Evolutionary conservation across 1,140 invertebrate genomes (phyloP).

Genomic region (Drosophila willistoni): DNA sequence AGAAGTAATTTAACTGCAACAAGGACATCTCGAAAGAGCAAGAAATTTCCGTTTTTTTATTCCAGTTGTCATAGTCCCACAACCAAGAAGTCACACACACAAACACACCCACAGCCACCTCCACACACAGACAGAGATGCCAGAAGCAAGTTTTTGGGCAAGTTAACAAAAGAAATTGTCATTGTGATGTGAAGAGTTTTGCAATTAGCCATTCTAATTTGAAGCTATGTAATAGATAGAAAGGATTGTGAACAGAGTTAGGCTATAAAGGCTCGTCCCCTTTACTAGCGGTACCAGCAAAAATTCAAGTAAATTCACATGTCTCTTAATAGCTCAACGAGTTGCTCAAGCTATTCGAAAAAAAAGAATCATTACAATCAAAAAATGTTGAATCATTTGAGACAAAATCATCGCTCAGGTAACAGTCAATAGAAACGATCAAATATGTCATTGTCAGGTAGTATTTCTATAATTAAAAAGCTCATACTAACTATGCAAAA

Average conservation of each 20-base stretch:
- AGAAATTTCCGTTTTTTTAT: slow-evolving; percentile 18
- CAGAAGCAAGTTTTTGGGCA: slow-evolving; percentile 55
- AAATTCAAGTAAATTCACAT: neutral
- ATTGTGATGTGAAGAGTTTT: slow-evolving; percentile 58
- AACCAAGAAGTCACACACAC: slow-evolving; percentile 40
- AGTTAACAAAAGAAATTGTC: slow-evolving; percentile 63
- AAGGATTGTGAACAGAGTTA: neutral
- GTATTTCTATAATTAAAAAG: too few species aligned
- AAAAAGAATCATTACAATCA: neutral
- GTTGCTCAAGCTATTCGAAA: neutral
- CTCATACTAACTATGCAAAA: too few species aligned
- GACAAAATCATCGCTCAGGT: too few species aligned
- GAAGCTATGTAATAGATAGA: slow-evolving; percentile 49
- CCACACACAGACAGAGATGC: slow-evolving; percentile 3
- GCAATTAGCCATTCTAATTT: slow-evolving; percentile 69
- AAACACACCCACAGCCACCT: slow-evolving; percentile 12
- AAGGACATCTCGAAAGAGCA: slow-evolving; percentile 15
- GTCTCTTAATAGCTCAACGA: neutral
- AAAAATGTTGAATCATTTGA: neutral
- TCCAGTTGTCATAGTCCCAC: slow-evolving; percentile 19
- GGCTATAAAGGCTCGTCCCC: neutral
- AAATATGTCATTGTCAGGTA: too few species aligned
- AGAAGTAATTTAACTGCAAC: slow-evolving; percentile 77
- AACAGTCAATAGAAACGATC: too few species aligned
- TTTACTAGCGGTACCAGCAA: neutral